A percentile compares a stretch with the other conserved stretches of the same genome.
These are phyloP conservation scores for Drosophila navojoa DNA, from an alignment of 1,140 invertebrate genomes.

Conservation along the genomic window DNA sequence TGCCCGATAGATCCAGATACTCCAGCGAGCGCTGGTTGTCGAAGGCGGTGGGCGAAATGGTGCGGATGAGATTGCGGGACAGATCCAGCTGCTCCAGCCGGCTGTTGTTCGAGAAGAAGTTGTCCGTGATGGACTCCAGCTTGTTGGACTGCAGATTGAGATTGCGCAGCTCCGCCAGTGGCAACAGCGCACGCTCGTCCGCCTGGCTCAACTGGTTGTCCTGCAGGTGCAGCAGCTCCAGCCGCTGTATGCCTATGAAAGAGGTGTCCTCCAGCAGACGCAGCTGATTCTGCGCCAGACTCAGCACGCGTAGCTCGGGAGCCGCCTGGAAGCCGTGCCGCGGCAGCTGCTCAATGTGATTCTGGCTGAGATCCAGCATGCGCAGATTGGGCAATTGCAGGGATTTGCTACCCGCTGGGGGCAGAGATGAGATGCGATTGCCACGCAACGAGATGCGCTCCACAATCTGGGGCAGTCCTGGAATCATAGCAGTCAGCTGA, in stretches of 20 bases:
- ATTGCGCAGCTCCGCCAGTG: slow-evolving; percentile 87
- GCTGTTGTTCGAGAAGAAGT: slow-evolving; percentile 87
- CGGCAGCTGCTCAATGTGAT: slow-evolving; percentile 89
- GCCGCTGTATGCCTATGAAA: slow-evolving; percentile 88
- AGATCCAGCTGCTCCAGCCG: slow-evolving; percentile 89
- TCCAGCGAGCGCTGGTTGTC: slow-evolving; percentile 88
- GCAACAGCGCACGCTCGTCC: slow-evolving; percentile 88
- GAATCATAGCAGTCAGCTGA: slow-evolving; percentile 88
- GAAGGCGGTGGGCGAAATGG: slow-evolving; percentile 87
- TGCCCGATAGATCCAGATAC: slow-evolving; percentile 91
- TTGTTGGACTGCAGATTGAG: slow-evolving; percentile 91
- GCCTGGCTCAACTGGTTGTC: slow-evolving; percentile 90
- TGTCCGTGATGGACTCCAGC: slow-evolving; percentile 88
- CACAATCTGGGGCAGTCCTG: slow-evolving; percentile 89
- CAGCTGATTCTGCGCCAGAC: slow-evolving; percentile 91
- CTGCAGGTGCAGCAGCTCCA: slow-evolving; percentile 91
- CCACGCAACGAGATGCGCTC: slow-evolving; percentile 90
- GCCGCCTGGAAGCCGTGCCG: slow-evolving; percentile 88
- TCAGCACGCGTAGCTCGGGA: slow-evolving; percentile 88
- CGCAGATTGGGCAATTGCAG: slow-evolving; percentile 88
- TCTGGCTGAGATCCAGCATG: slow-evolving; percentile 90
- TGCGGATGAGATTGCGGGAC: slow-evolving; percentile 90
- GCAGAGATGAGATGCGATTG: slow-evolving; percentile 89
- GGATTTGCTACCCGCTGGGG: slow-evolving; percentile 87
- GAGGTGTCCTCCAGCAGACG: slow-evolving; percentile 88